Conservation (phyloP, 92 coral and sea anemone genomes). For the Parazoanthus darwini region DNA sequence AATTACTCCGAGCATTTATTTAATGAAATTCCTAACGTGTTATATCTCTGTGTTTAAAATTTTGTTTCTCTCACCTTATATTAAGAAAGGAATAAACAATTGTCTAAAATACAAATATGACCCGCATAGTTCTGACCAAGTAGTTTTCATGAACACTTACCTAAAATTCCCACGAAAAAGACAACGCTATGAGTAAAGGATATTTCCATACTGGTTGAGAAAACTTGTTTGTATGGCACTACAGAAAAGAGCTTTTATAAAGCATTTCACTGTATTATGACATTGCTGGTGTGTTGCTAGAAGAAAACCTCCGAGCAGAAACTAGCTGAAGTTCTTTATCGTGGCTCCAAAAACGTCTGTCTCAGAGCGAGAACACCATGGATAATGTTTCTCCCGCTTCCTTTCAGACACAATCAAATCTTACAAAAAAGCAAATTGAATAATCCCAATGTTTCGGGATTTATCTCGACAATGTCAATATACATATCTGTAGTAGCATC, state of each 20-base stretch:
- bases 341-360: not conserved
- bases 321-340: not conserved
- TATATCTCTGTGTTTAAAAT: not conserved
- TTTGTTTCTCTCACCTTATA: not conserved
- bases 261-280: not conserved
- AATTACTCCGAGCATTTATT: not conserved
- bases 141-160: not conserved
- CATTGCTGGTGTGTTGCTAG: not conserved
- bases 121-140: not conserved
- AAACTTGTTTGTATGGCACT: not conserved
- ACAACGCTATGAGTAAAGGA: not conserved
- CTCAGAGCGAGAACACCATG: not conserved
- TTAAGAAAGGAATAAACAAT: not conserved
- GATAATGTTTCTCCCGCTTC: not conserved
- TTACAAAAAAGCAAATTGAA: not conserved
- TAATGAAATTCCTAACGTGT: not conserved
- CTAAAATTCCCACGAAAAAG: not conserved
- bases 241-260: not conserved
- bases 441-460: not conserved
- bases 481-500: not conserved
- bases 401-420: not conserved
- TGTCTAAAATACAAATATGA: not conserved
- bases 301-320: not conserved
- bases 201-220: not conserved
- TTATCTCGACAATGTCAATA: not conserved